A percentile compares a stretch with the other conserved stretches of the same genome.
phyloP scores from a whole-genome alignment of 2,888 invertebrate species.

The Osmoderma eremita region DNA sequence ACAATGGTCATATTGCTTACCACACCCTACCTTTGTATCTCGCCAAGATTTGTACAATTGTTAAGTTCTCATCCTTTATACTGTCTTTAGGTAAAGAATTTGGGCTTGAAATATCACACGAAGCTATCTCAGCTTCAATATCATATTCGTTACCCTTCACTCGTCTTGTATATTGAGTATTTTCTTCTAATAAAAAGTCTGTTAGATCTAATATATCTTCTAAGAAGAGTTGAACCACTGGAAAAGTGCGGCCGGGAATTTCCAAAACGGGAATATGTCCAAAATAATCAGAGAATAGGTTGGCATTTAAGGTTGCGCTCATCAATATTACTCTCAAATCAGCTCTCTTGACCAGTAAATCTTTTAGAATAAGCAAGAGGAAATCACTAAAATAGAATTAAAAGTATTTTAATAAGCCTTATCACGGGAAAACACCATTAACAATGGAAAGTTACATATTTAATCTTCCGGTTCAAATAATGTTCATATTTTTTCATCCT shows the following conservation, averaged over 20 bases:
- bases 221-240: constrained; percentile 82
- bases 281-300: constrained; percentile 87
- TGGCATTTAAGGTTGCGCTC: constrained; percentile 92
- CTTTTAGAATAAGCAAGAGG: constrained; percentile 82
- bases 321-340: constrained; percentile 88
- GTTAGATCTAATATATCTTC: constrained; percentile 81
- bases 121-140: constrained; percentile 73
- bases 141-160: constrained; percentile 70
- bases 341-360: constrained; percentile 75
- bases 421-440: background rate
- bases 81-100: constrained; percentile 69
- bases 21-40: constrained; percentile 72
- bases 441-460: background rate
- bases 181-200: constrained; percentile 71
- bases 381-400: constrained; percentile 76
- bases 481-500: no score
- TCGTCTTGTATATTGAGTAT: constrained; percentile 72
- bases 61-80: constrained; percentile 77
- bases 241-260: constrained; percentile 86
- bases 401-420: background rate
- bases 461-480: no score
- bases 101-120: constrained; percentile 69
- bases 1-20: background rate
- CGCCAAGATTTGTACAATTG: constrained; percentile 72
- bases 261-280: constrained; percentile 79